Conservation (phyloP, 1,140 invertebrate species). For the Drosophila simulans region DNA sequence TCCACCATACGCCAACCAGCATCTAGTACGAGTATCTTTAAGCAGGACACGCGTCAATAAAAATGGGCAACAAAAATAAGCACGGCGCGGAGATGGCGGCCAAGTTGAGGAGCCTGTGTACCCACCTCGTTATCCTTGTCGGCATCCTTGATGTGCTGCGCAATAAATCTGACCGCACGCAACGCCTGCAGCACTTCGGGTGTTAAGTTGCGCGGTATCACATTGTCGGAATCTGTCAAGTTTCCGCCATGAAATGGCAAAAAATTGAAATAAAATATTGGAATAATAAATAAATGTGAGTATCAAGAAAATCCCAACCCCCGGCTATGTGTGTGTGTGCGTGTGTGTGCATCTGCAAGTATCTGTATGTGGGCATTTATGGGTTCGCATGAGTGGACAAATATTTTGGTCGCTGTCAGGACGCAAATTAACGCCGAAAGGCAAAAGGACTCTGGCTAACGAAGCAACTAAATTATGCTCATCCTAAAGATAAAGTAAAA, state of each 20-base stretch:
- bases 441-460: conserved; percentile 6
- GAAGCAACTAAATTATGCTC: conserved; percentile 20
- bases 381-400: conserved; percentile 25
- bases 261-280: conserved; percentile 83
- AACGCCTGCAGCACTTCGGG: conserved; percentile 95
- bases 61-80: conserved; percentile 61
- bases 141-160: conserved; percentile 97
- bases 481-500: conserved; percentile 10
- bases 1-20: neutral
- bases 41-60: conserved; percentile 58
- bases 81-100: conserved; percentile 4
- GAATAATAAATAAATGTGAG: conserved; percentile 74
- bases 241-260: conserved; percentile 75
- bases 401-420: conserved; percentile 49
- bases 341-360: conserved; percentile 22
- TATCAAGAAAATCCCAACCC: conserved; percentile 35
- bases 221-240: conserved; percentile 90
- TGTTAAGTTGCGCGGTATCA: conserved; percentile 91
- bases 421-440: conserved; percentile 38
- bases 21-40: neutral
- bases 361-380: conserved; percentile 3
- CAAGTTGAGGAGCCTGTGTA: conserved; percentile 23
- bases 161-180: conserved; percentile 97
- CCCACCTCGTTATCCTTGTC: conserved; percentile 97
- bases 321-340: conserved; percentile 20